phyloP scores from a whole-genome alignment of 2,113 vertebrate genomes.

The Cavia porcellus region DNA sequence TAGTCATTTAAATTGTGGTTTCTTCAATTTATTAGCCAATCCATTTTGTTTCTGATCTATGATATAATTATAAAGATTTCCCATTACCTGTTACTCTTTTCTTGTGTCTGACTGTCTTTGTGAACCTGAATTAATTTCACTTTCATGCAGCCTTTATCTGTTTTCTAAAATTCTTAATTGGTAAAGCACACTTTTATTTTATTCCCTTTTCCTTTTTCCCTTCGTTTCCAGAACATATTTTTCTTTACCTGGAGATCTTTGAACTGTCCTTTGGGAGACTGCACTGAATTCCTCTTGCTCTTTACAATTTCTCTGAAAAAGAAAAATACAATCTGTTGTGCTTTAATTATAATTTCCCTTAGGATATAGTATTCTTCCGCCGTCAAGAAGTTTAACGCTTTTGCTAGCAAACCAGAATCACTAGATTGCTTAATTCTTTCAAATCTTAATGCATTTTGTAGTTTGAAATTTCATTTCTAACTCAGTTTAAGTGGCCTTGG shows the following conservation, averaged over 20 bases:
- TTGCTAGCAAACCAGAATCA: slow-evolving; percentile 69
- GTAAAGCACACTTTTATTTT: slow-evolving; percentile 62
- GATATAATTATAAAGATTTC: slow-evolving; percentile 68
- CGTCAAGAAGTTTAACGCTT: slow-evolving; percentile 72
- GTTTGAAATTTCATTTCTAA: slow-evolving; percentile 77
- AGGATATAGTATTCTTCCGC: slow-evolving; percentile 71
- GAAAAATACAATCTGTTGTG: slow-evolving; percentile 80
- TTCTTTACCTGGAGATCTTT: slow-evolving; percentile 80
- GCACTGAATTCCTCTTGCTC: slow-evolving; percentile 69
- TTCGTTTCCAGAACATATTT: slow-evolving; percentile 71
- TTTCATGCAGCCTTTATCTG: slow-evolving; percentile 67
- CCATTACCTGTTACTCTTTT: slow-evolving; percentile 46
- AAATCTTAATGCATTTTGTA: slow-evolving; percentile 75
- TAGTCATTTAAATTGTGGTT: slow-evolving; percentile 71
- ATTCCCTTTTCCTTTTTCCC: slow-evolving; percentile 59
- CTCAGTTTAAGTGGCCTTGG: slow-evolving; percentile 67
- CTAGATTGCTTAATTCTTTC: slow-evolving; percentile 72
- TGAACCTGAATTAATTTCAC: slow-evolving; percentile 65
- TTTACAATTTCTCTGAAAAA: slow-evolving; percentile 79
- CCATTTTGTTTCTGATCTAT: slow-evolving; percentile 68
- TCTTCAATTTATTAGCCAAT: slow-evolving; percentile 62
- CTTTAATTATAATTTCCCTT: slow-evolving; percentile 82
- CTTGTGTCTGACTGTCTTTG: slow-evolving; percentile 68
- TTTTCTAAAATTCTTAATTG: slow-evolving; percentile 72
- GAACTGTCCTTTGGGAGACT: slow-evolving; percentile 74